Base-by-base conservation (phyloP, 2,797 vertebrate species). In the Sternarchorhynchus goeldii region DNA sequence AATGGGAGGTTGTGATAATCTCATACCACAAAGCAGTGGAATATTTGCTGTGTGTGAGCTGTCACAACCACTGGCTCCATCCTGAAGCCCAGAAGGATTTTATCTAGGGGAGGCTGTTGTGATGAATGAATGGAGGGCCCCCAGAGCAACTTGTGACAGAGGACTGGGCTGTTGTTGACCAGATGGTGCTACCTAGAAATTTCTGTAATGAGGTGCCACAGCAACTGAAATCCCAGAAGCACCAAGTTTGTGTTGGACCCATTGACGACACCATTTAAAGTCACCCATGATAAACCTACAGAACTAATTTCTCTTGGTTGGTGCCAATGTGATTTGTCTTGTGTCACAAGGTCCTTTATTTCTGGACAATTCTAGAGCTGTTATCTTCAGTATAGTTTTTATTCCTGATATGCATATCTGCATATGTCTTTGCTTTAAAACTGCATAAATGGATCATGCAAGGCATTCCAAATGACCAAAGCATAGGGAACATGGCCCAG, bases 191-290 rank as follows among this genome's bases (percentile, higher is more conserved):
- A 50, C 66, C 41, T 18, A 68, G 41, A 45, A 68, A 45, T 32
- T 69, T 55, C 45, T 8, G 66, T 69, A 69, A 69, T 69, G 66
- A 69, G 66, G 21, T 69, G 66, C 45, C 45, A 69, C 66, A 53
- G 50, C 66, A 69, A 50, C 45, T 55, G 21, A 29, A 68, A 53
- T 14, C 45, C 66, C 45, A 32, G 41, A 69, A 69, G 25, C 12
- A 21, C 41, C 66, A 12, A 6, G 45, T 55, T 32, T 17, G 10
- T 69, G 66, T 53, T 10, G 6, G 16, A 4, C 25, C 17, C 6
- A 5, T 17, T 31, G 25, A 69, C 18, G 41, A 55, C 25, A 2
- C 41, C 4, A 16, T 50, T 67, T 21, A 6, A 67, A 67, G 6
- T 20, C 18, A 2, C 12, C 20, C 17, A 34, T 8, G 5, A 18